These are phyloP conservation scores for Campopleginae sp. DNA, from an alignment of 2,888 invertebrate species.

Conservation along the genomic window DNA sequence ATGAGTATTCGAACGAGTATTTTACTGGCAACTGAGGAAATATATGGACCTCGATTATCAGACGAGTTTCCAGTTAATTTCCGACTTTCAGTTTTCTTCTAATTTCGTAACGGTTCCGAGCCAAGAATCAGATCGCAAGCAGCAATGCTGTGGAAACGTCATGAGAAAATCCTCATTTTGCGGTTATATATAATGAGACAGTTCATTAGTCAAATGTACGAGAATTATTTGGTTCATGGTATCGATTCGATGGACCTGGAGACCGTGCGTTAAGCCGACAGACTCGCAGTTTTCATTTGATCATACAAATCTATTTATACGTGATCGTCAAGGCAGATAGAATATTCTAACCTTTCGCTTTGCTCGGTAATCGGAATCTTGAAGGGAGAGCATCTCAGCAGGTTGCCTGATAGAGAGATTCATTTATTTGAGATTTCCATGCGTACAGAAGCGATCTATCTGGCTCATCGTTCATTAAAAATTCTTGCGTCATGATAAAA, in stretches of 20 bases:
- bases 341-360: constrained; percentile 54
- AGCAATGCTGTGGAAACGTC: not conserved
- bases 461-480: constrained; percentile 52
- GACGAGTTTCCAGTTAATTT: not conserved
- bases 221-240: not conserved
- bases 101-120: not conserved
- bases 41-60: not conserved
- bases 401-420: constrained; percentile 15
- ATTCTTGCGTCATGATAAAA: constrained; percentile 36
- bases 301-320: not conserved
- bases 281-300: not conserved
- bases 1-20: not conserved
- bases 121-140: not conserved
- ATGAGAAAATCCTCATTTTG: not conserved
- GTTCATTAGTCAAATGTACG: not conserved
- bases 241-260: not conserved
- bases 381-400: constrained; percentile 34
- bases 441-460: not conserved
- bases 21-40: not conserved
- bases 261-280: not conserved
- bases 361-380: constrained; percentile 42
- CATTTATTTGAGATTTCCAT: constrained; percentile 26
- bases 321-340: not conserved
- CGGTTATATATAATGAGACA: not conserved
- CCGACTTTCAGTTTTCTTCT: not conserved